Conservation (phyloP, 1,140 invertebrate species). For the Orchestia grillus region DNA sequence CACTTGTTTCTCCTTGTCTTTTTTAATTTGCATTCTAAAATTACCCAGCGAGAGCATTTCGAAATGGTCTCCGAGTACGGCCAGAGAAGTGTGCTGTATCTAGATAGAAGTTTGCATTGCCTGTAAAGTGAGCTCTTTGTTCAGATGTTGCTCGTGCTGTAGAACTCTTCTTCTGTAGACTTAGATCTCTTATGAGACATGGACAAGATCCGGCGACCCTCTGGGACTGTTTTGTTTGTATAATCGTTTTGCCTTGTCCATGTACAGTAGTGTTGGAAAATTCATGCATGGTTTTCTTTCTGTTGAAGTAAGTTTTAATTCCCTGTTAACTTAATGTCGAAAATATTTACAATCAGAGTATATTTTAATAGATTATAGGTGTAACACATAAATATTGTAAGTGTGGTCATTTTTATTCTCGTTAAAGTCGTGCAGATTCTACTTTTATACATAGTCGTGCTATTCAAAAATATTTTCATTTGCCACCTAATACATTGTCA, state of each 20-base stretch:
- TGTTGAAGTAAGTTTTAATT: background rate
- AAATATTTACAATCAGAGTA: background rate
- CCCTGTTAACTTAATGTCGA: background rate
- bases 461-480: background rate
- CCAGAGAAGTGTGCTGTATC: background rate
- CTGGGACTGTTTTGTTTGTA: background rate
- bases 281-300: background rate
- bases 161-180: background rate
- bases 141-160: background rate
- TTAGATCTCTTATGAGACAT: background rate
- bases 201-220: background rate
- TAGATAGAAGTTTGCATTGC: background rate
- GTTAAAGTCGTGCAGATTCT: background rate
- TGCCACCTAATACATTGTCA: background rate
- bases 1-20: background rate
- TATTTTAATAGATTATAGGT: background rate
- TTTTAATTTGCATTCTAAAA: background rate
- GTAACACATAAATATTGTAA: background rate
- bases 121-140: background rate
- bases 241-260: background rate
- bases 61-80: background rate
- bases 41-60: background rate
- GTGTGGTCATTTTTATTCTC: background rate
- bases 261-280: background rate
- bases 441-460: background rate